Conservation (phyloP, 2,888 invertebrate species). For the Trissoscelio sp. region DNA sequence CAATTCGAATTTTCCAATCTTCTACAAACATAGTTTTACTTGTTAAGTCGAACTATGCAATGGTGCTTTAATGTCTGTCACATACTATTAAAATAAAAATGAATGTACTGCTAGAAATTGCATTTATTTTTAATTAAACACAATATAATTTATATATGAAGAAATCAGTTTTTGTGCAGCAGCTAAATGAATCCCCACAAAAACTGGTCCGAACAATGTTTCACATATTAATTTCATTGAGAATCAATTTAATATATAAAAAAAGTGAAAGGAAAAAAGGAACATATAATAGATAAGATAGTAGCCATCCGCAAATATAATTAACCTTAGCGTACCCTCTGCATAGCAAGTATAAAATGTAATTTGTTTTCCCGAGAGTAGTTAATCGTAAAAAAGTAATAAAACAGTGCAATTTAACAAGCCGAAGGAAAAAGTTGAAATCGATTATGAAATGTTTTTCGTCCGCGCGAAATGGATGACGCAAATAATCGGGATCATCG, state of each 20-base stretch:
- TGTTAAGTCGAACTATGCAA: constrained; percentile 19
- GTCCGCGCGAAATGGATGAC: background rate
- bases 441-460: constrained; percentile 26
- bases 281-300: too few species aligned
- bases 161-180: too few species aligned
- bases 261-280: too few species aligned
- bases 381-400: constrained; percentile 25
- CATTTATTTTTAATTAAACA: too few species aligned
- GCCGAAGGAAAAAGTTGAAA: background rate
- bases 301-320: constrained; percentile 33
- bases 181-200: too few species aligned
- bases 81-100: constrained; percentile 12
- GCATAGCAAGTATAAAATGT: constrained; percentile 3
- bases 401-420: constrained; percentile 25
- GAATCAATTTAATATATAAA: too few species aligned
- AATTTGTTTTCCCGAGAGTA: constrained; percentile 25
- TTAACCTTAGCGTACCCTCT: constrained; percentile 7
- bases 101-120: too few species aligned
- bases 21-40: constrained; percentile 23
- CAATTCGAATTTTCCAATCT: constrained; percentile 20
- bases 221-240: too few species aligned
- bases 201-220: too few species aligned
- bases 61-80: constrained; percentile 40
- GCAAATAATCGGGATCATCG: constrained; percentile 19
- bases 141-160: too few species aligned